Percentiles rank a stretch among this genome's conserved stretches.
phyloP scores from a whole-genome alignment of 2,888 invertebrate genomes.

The Bugula neritina region DNA sequence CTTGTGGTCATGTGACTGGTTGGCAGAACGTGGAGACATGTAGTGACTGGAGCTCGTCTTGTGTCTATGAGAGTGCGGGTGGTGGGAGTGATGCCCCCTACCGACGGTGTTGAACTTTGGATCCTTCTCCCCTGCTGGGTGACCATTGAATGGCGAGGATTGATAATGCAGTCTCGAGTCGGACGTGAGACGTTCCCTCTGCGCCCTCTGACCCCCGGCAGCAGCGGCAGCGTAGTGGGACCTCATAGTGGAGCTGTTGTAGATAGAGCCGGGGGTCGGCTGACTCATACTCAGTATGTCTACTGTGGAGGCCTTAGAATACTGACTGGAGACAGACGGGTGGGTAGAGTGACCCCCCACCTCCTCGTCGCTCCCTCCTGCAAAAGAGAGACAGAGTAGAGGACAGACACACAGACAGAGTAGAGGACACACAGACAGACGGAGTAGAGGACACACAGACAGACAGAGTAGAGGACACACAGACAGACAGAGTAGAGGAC shows the following conservation, averaged over 20 bases:
- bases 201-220: not conserved
- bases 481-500: no score
- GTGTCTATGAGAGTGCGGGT: not conserved
- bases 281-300: not conserved
- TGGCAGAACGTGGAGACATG: not conserved
- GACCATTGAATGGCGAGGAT: constrained; percentile 10
- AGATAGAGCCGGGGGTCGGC: not conserved
- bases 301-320: not conserved
- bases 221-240: not conserved
- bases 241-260: not conserved
- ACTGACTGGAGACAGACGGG: not conserved
- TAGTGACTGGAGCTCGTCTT: constrained; percentile 3
- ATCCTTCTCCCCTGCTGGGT: not conserved
- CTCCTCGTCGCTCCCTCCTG: not conserved
- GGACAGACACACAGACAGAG: no score
- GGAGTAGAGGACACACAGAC: no score
- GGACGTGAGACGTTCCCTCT: not conserved
- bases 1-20: constrained; percentile 11
- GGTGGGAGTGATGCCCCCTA: not conserved
- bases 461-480: no score
- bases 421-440: no score
- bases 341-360: not conserved
- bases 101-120: not conserved
- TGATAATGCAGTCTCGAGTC: constrained; percentile 23
- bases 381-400: no score